Percentiles rank a stretch among this genome's conserved stretches.
Evolutionary conservation across 2,888 invertebrate species (phyloP).

Genomic region (Dorcus parallelipipedus): DNA sequence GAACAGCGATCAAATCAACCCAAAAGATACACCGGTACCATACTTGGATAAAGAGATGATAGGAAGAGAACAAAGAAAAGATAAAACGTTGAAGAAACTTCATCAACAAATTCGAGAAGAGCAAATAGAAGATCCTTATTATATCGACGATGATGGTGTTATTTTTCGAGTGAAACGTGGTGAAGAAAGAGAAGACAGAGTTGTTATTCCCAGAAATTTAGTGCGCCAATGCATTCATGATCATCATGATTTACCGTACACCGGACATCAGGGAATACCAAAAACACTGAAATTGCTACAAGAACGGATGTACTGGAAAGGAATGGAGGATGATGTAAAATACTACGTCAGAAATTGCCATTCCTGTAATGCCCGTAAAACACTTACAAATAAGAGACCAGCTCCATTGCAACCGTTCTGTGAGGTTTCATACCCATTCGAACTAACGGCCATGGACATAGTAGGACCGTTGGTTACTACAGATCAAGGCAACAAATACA

Average conservation of each 20-base stretch:
- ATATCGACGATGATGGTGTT: constrained; percentile 13
- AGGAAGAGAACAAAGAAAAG: no score
- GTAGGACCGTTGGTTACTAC: constrained; percentile 31
- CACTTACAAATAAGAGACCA: constrained; percentile 21
- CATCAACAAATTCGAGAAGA: no score
- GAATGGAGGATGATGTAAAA: constrained; percentile 25
- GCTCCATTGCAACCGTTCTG: constrained; percentile 26
- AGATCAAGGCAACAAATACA: constrained; percentile 26
- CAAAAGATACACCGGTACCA: no score
- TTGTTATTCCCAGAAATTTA: constrained; percentile 16
- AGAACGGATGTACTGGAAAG: constrained; percentile 29
- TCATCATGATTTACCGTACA: constrained; percentile 25
- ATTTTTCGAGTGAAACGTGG: constrained; percentile 4
- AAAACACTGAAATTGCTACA: constrained; percentile 27
- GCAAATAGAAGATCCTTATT: constrained; percentile 1
- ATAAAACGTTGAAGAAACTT: neutral
- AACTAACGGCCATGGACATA: constrained; percentile 29
- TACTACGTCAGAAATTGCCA: constrained; percentile 26
- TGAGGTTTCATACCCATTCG: constrained; percentile 23
- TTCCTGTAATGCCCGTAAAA: constrained; percentile 30
- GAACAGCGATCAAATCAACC: no score
- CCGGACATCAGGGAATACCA: constrained; percentile 33
- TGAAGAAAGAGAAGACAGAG: constrained; percentile 7
- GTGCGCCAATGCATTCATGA: constrained; percentile 14
- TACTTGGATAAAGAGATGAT: no score